Base-by-base conservation (phyloP, 2,888 invertebrate species). In the Lucinisca nassula region DNA sequence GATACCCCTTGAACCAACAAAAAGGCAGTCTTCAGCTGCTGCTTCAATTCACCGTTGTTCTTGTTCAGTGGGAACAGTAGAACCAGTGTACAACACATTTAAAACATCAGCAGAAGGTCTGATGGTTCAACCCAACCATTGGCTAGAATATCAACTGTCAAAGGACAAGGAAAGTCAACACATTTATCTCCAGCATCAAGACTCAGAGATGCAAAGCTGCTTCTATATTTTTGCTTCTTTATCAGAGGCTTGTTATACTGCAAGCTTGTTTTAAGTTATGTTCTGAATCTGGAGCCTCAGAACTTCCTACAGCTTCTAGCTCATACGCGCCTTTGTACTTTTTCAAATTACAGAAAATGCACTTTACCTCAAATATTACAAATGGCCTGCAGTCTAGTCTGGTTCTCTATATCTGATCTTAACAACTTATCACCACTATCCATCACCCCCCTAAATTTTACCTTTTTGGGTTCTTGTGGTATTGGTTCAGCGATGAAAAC, bases 61-160 rank as follows among this genome's bases (percentile, higher is more conserved):
- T 49, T 51, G 45, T 6, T 70, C 72, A 35, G 27, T 30, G 27
- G 30, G 40, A 0, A 27, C 32, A 32, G 27, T 32, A 55, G 58
- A 75, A n/a, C 81, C 81, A 32, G 74, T 81, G 14, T 51, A 75
- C 61, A 58, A 35, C 14, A 37, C 21, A 8, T 40, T 72, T 4
- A 73, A 75, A 81, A 81, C n/a, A 17, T 55, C 30, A 27, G 3
- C 21, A 74, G 61, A 24, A 38, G n/a, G 1, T 81, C 74, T 30
- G 74, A 61, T 55, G 81, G 38, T 38, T 58, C 21, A 17, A 40
- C 61, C 51, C 58, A 61, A 17, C 61, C 75, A 8, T 81, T 38
- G n/a, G 27, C 30, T 4, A 81, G 61, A 37, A 24, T 40, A 24
- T 81, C 75, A 30, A 75, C 75, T 75, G 58, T 14, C 1, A 81